These are phyloP conservation scores for Tachycineta bicolor DNA, from an alignment of 2,113 vertebrate species.

Conservation along the genomic window DNA sequence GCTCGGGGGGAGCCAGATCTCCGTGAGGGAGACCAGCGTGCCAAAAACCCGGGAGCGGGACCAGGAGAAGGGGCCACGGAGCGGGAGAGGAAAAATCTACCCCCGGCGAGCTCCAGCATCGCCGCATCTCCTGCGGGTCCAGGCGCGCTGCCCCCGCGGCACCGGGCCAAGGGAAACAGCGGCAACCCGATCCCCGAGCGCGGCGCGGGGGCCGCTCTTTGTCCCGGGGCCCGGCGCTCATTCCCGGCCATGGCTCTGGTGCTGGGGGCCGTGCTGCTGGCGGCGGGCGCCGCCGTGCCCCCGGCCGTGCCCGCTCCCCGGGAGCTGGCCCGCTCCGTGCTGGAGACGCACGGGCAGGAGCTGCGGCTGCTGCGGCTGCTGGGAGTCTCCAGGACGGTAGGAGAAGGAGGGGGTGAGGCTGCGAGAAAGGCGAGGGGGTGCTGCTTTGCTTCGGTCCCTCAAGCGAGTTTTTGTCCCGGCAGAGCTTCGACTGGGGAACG, in stretches of 20 bases:
- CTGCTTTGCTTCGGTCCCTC: too few relatives aligned
- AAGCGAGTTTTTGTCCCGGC: background rate
- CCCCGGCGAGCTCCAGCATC: background rate
- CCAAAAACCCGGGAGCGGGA: rapidly evolving
- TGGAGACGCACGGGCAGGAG: slow-evolving; percentile 44
- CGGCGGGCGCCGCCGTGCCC: background rate
- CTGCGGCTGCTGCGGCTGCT: slow-evolving; percentile 41
- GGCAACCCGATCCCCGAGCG: background rate
- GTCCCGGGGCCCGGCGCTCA: background rate
- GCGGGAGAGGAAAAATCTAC: background rate
- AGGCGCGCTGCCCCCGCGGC: background rate
- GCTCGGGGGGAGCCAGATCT: background rate
- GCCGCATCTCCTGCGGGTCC: background rate
- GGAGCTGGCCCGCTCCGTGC: background rate
- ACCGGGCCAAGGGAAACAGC: background rate
- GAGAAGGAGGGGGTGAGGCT: background rate
- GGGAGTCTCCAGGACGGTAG: slow-evolving; percentile 27
- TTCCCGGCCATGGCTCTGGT: background rate
- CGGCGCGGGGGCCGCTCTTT: background rate
- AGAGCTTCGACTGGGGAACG: slow-evolving; percentile 39
- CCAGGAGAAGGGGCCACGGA: background rate
- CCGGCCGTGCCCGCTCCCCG: background rate
- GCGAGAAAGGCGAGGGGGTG: too few relatives aligned
- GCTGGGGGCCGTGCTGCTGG: background rate
- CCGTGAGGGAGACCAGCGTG: background rate